These are phyloP conservation scores for Corvus moneduloides DNA, from an alignment of 2,113 vertebrate genomes.

Conservation along the genomic window DNA sequence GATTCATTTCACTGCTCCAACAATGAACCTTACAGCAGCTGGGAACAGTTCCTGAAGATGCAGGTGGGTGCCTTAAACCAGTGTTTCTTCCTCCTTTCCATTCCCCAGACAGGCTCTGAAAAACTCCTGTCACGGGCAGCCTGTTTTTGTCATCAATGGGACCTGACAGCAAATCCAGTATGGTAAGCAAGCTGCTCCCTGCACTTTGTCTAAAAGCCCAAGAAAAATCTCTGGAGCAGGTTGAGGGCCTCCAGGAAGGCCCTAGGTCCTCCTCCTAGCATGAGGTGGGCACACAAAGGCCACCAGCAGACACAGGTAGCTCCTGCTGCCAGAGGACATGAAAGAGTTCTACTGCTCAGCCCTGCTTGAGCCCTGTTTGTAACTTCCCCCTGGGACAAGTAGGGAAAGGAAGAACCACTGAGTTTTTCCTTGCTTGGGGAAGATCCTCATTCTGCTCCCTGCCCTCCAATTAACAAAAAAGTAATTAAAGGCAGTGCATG, in stretches of 20 bases:
- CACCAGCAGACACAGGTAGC: not conserved
- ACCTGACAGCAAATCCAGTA: not conserved
- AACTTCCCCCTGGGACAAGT: not conserved
- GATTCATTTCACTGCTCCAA: not conserved
- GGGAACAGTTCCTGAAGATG: not conserved
- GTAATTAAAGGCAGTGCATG: not conserved
- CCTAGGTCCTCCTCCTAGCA: not conserved
- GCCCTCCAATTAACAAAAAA: not conserved
- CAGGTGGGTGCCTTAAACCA: not conserved
- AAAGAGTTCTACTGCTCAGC: not conserved
- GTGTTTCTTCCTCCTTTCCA: not conserved
- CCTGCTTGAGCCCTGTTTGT: not conserved
- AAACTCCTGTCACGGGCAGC: not conserved
- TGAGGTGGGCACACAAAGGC: not conserved
- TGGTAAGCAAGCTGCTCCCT: not conserved
- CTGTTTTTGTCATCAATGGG: not conserved
- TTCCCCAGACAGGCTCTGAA: not conserved
- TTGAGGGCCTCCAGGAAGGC: not conserved
- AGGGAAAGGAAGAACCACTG: not conserved
- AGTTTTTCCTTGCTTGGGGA: not conserved
- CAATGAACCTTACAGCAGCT: not conserved
- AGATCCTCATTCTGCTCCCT: not conserved
- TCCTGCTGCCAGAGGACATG: not conserved
- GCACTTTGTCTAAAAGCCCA: not conserved
- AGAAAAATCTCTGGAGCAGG: not conserved